Conservation (phyloP, 2,797 vertebrate species). For the Melanotaenia trifasciata region DNA sequence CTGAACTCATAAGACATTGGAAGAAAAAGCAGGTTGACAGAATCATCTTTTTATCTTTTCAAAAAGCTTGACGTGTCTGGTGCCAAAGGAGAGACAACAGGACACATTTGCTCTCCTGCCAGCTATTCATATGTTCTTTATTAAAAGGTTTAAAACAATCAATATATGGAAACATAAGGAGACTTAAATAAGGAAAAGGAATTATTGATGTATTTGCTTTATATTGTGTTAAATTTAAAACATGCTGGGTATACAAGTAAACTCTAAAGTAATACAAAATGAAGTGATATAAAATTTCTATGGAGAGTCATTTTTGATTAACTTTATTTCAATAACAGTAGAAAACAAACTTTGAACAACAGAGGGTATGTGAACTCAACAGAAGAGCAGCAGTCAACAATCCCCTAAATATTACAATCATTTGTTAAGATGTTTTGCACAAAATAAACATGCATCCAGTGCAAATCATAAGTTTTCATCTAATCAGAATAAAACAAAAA, state of each 20-base stretch:
- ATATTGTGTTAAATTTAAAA: neutral
- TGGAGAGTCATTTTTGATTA: neutral
- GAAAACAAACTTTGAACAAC: neutral
- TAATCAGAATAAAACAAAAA: slow-evolving; percentile 23
- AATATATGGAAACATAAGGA: slow-evolving; percentile 5
- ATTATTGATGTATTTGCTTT: neutral
- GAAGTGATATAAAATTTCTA: neutral
- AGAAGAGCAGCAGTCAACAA: slow-evolving; percentile 2
- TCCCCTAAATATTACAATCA: slow-evolving; percentile 28
- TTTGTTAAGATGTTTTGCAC: neutral
- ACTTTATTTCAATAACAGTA: slow-evolving; percentile 11
- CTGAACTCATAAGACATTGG: slow-evolving; percentile 12
- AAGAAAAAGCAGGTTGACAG: slow-evolving; percentile 12
- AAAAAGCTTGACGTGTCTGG: slow-evolving; percentile 19
- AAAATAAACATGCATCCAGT: slow-evolving; percentile 17
- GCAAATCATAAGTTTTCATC: neutral
- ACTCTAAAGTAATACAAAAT: neutral
- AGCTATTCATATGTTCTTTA: slow-evolving; percentile 6
- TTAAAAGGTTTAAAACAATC: neutral
- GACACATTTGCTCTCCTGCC: slow-evolving; percentile 44
- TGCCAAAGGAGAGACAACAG: slow-evolving; percentile 29
- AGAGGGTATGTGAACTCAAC: neutral
- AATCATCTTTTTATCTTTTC: slow-evolving; percentile 44
- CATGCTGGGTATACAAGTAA: neutral
- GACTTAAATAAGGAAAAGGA: neutral